Evolutionary conservation across 2,888 invertebrate species (phyloP), one percentile per base, ranked within the genome.

Genomic region (Vanessa cardui): DNA sequence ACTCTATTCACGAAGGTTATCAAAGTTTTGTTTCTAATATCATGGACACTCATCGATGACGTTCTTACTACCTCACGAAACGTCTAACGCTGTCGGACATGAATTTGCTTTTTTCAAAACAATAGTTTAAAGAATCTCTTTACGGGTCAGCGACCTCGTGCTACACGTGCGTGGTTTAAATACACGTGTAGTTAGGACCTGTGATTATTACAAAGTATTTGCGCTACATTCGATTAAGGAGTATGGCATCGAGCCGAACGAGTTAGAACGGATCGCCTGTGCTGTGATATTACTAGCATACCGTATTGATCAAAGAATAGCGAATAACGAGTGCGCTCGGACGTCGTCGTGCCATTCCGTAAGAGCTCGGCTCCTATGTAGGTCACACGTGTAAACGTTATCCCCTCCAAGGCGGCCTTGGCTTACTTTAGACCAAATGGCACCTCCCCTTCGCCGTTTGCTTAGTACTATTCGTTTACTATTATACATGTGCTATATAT

Each of bases 361-460:
- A 72, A 72, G 71, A 78, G 78, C 74, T 89, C 90, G 90, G 86
- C 71, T 73, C 72, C 78, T 87, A 93, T 87, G 86, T 93, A 84
- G 93, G 93, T 92, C 93, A 93, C 93, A 93, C 93, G 93, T 93
- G 93, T 92, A 88, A 90, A 81, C 89, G 87, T 84, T 89, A 86
- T 90, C 90, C 93, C 91, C 90, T 82, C 90, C 85, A 86, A 79
- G 74, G 81, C 89, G 92, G 89, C 92, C 92, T 93, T 92, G 92
- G 92, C 92, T 92, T 92, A 92, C 89, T 90, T 89, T 83, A 79
- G 73, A 78, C 82, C 85, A 85, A 88, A 85, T 87, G 83, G 87
- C 84, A 84, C 84, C 82, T 84, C 85, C 83, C 88, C 85, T 88
- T 89, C 87, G 86, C 85, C 78, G 77, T 74, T 73, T 74, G 72